Conservation (phyloP, 2,888 invertebrate species). For the Hololepta plana region DNA sequence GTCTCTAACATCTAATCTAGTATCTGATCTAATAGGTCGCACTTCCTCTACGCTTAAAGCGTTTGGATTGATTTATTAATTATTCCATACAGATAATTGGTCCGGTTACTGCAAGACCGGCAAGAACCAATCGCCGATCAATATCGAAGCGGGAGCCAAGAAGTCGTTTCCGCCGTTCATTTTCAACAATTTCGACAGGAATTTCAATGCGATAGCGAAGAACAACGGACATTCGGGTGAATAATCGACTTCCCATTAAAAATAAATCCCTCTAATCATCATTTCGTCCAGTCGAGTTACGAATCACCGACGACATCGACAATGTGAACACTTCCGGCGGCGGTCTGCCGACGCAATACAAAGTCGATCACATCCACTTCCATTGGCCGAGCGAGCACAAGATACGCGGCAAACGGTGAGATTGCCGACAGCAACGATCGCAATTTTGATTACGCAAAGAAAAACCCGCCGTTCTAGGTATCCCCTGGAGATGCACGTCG, state of each 20-base stretch:
- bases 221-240: slow-evolving; percentile 58
- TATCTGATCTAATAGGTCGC: too few relatives aligned
- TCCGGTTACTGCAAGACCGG: slow-evolving; percentile 44
- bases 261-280: too few relatives aligned
- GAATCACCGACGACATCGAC: too few relatives aligned
- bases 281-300: too few relatives aligned
- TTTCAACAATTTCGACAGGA: slow-evolving; percentile 36
- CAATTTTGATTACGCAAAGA: slow-evolving; percentile 2
- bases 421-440: slow-evolving; percentile 7
- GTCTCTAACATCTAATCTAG: too few relatives aligned
- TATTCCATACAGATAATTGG: slow-evolving; percentile 38
- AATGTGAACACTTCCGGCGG: slow-evolving; percentile 32
- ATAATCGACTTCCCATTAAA: slow-evolving; percentile 8
- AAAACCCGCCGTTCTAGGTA: slow-evolving; percentile 24
- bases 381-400: slow-evolving; percentile 77
- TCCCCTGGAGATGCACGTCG: slow-evolving; percentile 46
- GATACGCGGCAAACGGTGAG: slow-evolving; percentile 35
- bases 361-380: slow-evolving; percentile 60
- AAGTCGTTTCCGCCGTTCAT: slow-evolving; percentile 30
- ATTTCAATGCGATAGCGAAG: slow-evolving; percentile 30
- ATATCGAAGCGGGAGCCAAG: slow-evolving; percentile 39
- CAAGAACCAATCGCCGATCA: slow-evolving; percentile 56
- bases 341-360: slow-evolving; percentile 34
- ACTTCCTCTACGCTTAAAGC: too few relatives aligned
- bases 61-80: too few relatives aligned